Evolutionary conservation across 2,888 invertebrate genomes (phyloP), one percentile per base, ranked within the genome.

Genomic region (Polietes domitor): DNA sequence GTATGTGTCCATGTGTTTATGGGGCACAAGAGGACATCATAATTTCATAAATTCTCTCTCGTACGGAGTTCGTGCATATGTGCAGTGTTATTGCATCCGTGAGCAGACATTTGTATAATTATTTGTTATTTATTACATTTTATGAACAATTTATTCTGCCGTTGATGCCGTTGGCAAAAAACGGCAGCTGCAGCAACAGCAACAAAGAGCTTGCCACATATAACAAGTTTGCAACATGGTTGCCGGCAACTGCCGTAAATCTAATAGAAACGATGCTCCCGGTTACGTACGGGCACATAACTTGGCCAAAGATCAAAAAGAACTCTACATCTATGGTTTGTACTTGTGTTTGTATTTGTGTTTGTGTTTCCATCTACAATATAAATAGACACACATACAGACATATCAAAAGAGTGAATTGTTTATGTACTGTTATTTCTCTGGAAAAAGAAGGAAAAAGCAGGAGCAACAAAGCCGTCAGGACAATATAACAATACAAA

Each of bases 221-320:
- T 24, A 28, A 26, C 24, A 12, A n/a, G 28, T 26, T 41, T 24
- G 68, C 28, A 82, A 73, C 28, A 28, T n/a, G n/a, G n/a, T 26
- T 28, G n/a, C 41, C 15, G 9, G 41, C 41, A 58, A 53, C 41
- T 47, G 26, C 82, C 79, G 82, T 71, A 83, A 71, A 68, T 79
- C 79, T 77, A 86, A 87, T 87, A 86, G 85, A 87, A 83, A 85
- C 82, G 82, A 50, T 77, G 81, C 61, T 81, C 87, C 87, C 78
- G 82, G 88, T 86, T 87, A 88, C 87, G 87, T 85, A 86, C 88
- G 89, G 88, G 89, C 88, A 89, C 89, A 88, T 89, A 88, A 88
- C 88, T 89, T 88, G 88, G 88, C 88, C 88, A 89, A 88, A 55
- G 55, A 73, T 58, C 73, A 73, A 73, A 32, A 58, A 32, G 41